Conservation (phyloP, 1,140 invertebrate genomes). For the Drosophila nebulosa region DNA sequence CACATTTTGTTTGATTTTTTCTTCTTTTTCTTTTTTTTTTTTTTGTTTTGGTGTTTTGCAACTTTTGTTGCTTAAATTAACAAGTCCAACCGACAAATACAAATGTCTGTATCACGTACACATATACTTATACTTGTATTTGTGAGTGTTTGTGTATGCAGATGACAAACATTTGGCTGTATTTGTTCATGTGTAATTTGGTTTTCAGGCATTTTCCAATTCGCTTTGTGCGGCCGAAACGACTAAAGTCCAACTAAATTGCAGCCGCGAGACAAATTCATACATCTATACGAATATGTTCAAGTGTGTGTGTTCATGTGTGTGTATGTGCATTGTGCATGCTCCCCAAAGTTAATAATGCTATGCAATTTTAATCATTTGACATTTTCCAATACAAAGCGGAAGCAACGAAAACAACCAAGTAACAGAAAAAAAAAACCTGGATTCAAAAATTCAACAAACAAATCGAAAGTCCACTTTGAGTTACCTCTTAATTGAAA, state of each 20-base stretch:
- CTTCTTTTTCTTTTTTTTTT: conserved; percentile 17
- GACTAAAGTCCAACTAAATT: conserved; percentile 66
- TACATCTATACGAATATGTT: conserved; percentile 14
- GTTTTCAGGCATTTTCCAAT: conserved; percentile 43
- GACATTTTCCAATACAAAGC: conserved; percentile 31
- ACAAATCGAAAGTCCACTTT: background rate
- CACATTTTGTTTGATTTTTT: conserved; percentile 67
- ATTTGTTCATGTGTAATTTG: conserved; percentile 60
- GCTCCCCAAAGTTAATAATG: conserved; percentile 49
- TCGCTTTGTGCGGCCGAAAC: conserved; percentile 26
- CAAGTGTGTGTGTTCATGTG: background rate
- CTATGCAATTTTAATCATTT: conserved; percentile 70
- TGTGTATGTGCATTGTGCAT: background rate
- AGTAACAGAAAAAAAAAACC: background rate
- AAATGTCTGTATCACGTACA: background rate
- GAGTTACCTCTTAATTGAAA: conserved; percentile 5
- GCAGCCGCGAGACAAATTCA: conserved; percentile 57
- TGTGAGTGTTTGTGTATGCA: conserved; percentile 25
- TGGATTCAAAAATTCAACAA: conserved; percentile 2
- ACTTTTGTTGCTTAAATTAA: conserved; percentile 75
- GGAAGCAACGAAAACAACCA: conserved; percentile 13
- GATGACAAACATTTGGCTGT: conserved; percentile 60
- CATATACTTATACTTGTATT: background rate
- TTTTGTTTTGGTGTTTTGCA: conserved; percentile 17
- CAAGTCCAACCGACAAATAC: conserved; percentile 40